phyloP scores from a whole-genome alignment of 1,140 invertebrate genomes.

The Megalopta genalis region DNA sequence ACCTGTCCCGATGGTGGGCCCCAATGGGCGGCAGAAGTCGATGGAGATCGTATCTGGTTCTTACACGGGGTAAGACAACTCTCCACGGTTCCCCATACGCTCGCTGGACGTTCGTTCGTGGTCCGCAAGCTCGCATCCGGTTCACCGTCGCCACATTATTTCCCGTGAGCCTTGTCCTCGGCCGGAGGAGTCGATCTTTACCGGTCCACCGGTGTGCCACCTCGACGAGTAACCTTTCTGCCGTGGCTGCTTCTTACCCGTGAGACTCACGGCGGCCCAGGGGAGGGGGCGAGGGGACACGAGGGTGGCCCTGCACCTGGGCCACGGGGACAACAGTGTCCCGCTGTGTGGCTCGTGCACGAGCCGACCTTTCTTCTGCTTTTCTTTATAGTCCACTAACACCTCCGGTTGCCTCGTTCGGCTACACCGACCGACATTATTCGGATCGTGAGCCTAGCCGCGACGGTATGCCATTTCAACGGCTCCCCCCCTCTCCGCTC shows the following conservation, averaged over 20 bases:
- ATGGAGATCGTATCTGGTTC: constrained; percentile 68
- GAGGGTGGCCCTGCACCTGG: constrained; percentile 51
- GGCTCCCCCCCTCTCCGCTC: background rate
- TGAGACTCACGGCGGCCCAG: no score
- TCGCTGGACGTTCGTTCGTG: constrained; percentile 39
- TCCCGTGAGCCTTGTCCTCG: constrained; percentile 65
- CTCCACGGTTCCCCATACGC: constrained; percentile 38
- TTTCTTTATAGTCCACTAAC: constrained; percentile 60
- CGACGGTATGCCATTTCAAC: constrained; percentile 1
- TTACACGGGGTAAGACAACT: constrained; percentile 67
- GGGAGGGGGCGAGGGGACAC: background rate
- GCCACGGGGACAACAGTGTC: constrained; percentile 43
- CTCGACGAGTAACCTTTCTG: constrained; percentile 32
- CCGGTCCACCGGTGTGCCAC: constrained; percentile 21
- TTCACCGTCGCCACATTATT: constrained; percentile 73
- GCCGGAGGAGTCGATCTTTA: constrained; percentile 62
- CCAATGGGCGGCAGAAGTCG: constrained; percentile 54
- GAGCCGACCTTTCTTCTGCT: constrained; percentile 36
- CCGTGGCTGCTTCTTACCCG: background rate
- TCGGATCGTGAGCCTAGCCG: constrained; percentile 37
- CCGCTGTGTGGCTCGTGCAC: constrained; percentile 54
- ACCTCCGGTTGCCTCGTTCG: constrained; percentile 37
- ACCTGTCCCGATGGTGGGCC: constrained; percentile 47
- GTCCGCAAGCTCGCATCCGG: constrained; percentile 66
- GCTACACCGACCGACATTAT: constrained; percentile 41